These are phyloP conservation scores for Cyclophora punctaria DNA, from an alignment of 2,888 invertebrate species.

Conservation along the genomic window DNA sequence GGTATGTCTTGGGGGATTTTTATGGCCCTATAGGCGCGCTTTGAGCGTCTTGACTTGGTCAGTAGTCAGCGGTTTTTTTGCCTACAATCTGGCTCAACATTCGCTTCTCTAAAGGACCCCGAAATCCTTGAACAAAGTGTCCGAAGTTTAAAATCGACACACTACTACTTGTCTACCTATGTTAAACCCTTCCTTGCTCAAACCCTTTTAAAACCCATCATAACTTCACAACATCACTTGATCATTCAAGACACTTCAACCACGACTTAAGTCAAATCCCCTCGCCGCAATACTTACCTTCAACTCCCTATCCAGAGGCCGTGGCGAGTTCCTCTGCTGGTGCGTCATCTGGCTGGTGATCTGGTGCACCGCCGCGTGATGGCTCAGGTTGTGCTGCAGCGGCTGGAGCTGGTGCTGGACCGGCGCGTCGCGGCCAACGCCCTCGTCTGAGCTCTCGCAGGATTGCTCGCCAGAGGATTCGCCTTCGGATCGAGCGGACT, in stretches of 20 bases:
- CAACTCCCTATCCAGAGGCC: constrained; percentile 55
- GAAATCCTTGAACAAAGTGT: neutral
- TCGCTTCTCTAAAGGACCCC: neutral
- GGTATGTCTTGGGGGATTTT: neutral
- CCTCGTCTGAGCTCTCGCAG: constrained; percentile 68
- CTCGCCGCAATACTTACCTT: constrained; percentile 34
- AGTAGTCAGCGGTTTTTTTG: too few relatives aligned
- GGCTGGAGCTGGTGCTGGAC: constrained; percentile 33
- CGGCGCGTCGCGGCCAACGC: constrained; percentile 60
- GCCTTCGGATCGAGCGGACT: constrained; percentile 67
- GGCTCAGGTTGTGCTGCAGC: constrained; percentile 37
- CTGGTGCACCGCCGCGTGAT: constrained; percentile 35
- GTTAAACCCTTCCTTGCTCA: neutral
- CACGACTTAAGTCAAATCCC: too few relatives aligned
- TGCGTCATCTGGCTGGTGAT: constrained; percentile 46
- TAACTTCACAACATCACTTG: too few relatives aligned
- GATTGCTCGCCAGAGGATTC: constrained; percentile 68
- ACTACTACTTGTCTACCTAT: neutral
- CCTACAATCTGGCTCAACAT: neutral
- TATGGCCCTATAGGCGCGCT: too few relatives aligned
- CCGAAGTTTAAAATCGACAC: neutral
- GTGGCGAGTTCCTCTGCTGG: constrained; percentile 54
- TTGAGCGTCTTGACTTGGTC: too few relatives aligned
- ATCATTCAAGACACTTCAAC: too few relatives aligned
- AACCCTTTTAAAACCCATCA: too few relatives aligned